Base-by-base conservation (phyloP, 2,113 vertebrate genomes). In the Thamnaconus septentrionalis region DNA sequence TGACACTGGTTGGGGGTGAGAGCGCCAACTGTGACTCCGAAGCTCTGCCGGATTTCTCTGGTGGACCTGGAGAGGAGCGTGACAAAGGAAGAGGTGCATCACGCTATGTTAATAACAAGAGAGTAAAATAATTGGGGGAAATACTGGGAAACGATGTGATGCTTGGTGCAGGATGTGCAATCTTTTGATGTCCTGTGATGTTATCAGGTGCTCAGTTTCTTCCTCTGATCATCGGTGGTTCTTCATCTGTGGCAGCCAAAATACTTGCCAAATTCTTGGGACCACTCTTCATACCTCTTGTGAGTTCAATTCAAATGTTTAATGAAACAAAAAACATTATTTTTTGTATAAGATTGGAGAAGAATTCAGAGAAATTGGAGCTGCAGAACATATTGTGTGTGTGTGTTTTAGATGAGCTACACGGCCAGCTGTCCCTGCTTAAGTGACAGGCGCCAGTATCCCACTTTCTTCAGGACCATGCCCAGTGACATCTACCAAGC, bases 401-500 rank as follows among this genome's bases (percentile, higher is more conserved):
- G 18, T 31, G 31, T 40, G 9, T 63, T 48, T 80, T 58, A 93
- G 91, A 76, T 93, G 46, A 92, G 92, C 75, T 92, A 92, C 69
- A 81, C 78, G 9, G 79, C 91, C 0, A 91, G 86, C 58, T 92
- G 90, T 44, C 84, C 89, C 8, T 92, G 91, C 73, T 74, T 93
- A 1, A 91, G 90, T 68, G 82, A 92, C 83, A 90, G 78, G 18
- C 48, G 0, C 0, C 71, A 84, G n/a, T 92, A 61, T 78, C 91
- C 91, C 0, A 91, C 89, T 66, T 92, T 93, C 73, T 92, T 93
- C 80, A 85, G 92, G 39, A 93, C 91, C 45, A 90, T 93, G 56
- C 89, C 92, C 52, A 92, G 92, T 64, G 91, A 93, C 59, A 79
- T 82, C 4, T 91, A 87, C 62, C 92, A 93, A 72, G 90, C 88